A percentile compares a stretch with the other conserved stretches of the same genome.
Conservation (phyloP, 2,113 vertebrate genomes). For the Carassius gibelio region DNA sequence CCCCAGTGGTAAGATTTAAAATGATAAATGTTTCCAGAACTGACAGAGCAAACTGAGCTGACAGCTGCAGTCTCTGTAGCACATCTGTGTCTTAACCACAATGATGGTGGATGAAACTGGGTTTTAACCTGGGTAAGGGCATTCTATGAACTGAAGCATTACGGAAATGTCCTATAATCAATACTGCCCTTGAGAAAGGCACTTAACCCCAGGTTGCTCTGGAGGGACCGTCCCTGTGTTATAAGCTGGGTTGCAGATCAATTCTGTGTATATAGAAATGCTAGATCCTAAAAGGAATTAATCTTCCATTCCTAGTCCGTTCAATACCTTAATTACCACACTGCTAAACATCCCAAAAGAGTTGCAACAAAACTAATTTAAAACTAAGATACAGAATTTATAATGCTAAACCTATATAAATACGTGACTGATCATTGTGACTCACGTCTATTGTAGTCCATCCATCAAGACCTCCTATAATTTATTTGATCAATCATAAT, state of each 20-base stretch:
- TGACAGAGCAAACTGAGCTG: neutral
- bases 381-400: neutral
- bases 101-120: neutral
- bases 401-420: neutral
- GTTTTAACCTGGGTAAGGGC: slow-evolving; percentile 17
- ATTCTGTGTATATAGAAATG: neutral
- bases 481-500: neutral
- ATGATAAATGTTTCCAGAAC: neutral
- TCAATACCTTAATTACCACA: neutral
- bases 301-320: neutral
- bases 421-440: neutral
- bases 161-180: slow-evolving; percentile 18
- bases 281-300: neutral
- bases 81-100: neutral
- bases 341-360: neutral
- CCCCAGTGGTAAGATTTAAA: slow-evolving; percentile 21
- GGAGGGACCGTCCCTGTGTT: neutral
- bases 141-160: neutral
- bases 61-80: neutral
- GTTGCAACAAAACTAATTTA: neutral
- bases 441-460: neutral
- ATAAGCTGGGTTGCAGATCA: neutral
- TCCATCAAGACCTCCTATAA: neutral
- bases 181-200: slow-evolving; percentile 36
- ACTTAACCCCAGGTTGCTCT: slow-evolving; percentile 34